These are phyloP conservation scores for Ceyx margarethae DNA, from an alignment of 2,113 vertebrate genomes.

Conservation along the genomic window DNA sequence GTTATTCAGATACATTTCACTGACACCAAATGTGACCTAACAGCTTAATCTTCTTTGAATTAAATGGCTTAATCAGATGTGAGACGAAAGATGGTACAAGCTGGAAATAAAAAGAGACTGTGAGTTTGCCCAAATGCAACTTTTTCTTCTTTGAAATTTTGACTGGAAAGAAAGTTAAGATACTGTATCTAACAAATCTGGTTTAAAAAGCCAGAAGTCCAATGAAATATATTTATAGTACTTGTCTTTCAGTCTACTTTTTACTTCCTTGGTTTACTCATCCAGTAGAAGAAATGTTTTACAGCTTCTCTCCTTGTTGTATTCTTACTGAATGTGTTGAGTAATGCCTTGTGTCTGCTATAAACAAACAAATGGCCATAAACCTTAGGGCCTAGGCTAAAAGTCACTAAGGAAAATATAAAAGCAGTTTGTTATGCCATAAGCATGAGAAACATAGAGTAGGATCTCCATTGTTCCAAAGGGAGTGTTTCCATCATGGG, in stretches of 20 bases:
- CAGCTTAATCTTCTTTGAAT: neutral
- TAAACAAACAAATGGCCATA: neutral
- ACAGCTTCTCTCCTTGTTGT: neutral
- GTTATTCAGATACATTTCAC: neutral
- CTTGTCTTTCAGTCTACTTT: neutral
- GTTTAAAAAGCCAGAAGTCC: neutral
- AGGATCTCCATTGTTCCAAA: neutral
- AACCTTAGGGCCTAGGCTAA: neutral
- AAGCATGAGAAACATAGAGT: neutral
- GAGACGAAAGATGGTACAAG: neutral
- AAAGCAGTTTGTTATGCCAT: neutral
- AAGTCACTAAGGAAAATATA: neutral
- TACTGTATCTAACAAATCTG: neutral
- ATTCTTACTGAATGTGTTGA: neutral
- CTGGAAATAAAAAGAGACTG: neutral
- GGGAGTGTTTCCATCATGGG: neutral
- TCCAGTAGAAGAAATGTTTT: neutral
- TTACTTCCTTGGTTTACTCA: neutral
- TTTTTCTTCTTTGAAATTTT: neutral
- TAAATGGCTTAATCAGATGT: neutral
- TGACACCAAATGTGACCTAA: neutral
- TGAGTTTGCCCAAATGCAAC: neutral
- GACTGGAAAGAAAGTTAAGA: neutral
- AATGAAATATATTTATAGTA: neutral
- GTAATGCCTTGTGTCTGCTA: neutral